A percentile compares a stretch with the other conserved stretches of the same genome.
phyloP scores from a whole-genome alignment of 2,888 invertebrate genomes.

The Spicauda simplicius region DNA sequence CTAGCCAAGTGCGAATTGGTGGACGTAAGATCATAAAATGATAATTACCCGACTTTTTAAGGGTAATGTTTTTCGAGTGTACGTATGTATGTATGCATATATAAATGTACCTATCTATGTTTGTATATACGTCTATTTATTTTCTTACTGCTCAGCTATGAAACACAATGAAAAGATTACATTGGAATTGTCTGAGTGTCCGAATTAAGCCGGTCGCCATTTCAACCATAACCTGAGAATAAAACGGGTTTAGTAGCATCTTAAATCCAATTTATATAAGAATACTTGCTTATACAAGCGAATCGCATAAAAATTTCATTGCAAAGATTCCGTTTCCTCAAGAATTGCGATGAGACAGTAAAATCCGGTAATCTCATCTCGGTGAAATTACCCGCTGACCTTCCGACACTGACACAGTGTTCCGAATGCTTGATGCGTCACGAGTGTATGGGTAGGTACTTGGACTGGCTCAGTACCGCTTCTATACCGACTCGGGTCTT shows the following conservation, averaged over 20 bases:
- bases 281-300: background rate
- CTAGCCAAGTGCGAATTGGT: no score
- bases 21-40: no score
- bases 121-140: no score
- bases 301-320: slow-evolving; percentile 17
- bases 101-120: no score
- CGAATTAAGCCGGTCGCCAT: no score
- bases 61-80: no score
- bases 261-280: background rate
- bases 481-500: background rate
- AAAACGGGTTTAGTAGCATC: background rate
- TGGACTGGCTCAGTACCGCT: background rate
- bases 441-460: slow-evolving; percentile 46
- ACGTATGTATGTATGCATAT: no score
- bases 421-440: slow-evolving; percentile 52
- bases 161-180: no score
- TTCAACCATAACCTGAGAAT: background rate
- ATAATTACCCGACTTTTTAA: no score
- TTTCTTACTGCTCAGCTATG: no score
- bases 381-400: slow-evolving; percentile 43
- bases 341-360: slow-evolving; percentile 18
- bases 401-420: slow-evolving; percentile 61
- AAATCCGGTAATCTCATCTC: slow-evolving; percentile 27
- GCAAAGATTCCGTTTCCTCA: background rate
- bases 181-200: no score